Evolutionary conservation across 2,113 vertebrate genomes (phyloP).

Genomic region (Saccopteryx leptura): DNA sequence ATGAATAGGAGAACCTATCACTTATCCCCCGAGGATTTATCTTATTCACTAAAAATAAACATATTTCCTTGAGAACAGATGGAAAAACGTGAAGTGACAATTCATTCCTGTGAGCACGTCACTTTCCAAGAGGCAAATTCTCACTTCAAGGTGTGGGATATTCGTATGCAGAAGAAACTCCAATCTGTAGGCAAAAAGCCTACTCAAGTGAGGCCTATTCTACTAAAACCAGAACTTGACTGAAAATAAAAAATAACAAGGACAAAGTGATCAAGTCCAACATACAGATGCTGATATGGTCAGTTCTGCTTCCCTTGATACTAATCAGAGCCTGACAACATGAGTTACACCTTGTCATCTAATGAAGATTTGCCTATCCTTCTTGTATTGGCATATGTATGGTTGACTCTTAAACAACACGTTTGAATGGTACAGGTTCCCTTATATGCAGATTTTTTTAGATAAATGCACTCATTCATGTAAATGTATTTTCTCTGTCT

Average conservation of each 20-base stretch:
- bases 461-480: background rate
- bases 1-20: constrained; percentile 36
- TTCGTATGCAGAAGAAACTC: background rate
- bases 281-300: background rate
- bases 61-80: constrained; percentile 72
- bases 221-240: constrained; percentile 21
- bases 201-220: background rate
- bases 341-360: background rate
- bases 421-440: background rate
- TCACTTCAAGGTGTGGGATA: constrained; percentile 72
- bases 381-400: background rate
- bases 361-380: background rate
- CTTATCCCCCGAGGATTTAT: constrained; percentile 42
- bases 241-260: constrained; percentile 36
- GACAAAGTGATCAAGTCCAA: background rate
- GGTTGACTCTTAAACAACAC: background rate
- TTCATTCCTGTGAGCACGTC: constrained; percentile 64
- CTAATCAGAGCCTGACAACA: background rate
- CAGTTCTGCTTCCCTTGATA: background rate
- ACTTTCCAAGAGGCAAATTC: constrained; percentile 63
- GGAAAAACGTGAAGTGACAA: constrained; percentile 76
- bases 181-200: background rate
- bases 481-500: background rate
- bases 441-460: background rate
- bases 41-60: constrained; percentile 71